Evolutionary conservation across 2,888 invertebrate genomes (phyloP), one percentile per base, ranked within the genome.

Genomic region (Scaptomyza cyrtandrae): DNA sequence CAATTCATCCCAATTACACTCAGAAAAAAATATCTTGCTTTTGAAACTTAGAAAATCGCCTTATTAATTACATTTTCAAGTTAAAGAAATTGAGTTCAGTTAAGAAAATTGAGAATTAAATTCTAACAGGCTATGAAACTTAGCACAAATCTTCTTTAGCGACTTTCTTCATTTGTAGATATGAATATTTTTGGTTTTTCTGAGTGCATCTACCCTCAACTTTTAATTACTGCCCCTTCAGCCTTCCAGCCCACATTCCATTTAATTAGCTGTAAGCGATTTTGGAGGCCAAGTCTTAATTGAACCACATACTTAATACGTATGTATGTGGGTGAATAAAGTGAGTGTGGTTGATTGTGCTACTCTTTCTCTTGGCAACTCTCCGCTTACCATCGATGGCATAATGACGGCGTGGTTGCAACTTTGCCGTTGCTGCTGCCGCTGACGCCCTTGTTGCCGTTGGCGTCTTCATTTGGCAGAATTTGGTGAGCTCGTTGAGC

Each of bases 401-500:
- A 77, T 80, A 79, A 63, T 77, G 75, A 52, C 70, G 66, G 45
- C 53, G 50, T 29, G 48, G 44, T 31, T 53, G 58, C 63, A 50
- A 54, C 45, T 69, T 50, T 37, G 71, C 46, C 49, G 70, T 43
- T 39, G 75, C 27, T 39, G 59, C 14, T 31, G 49, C 31, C 24
- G 49, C 33, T 39, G 52, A 10, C 29, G 44, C 14, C n/a, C 64
- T 6, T n/a, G 68, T 31, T n/a, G 66, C 24, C 11, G 69, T 33
- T 6, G 80, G 16, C 31, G 62, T 45, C 56, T 78, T 88, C 53
- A 86, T 69, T 61, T 90, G 90, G 70, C 90, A 90, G 74, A 90
- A 86, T 67, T 85, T 89, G 75, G 80, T 81, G 67, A 91, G 84
- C 79, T 92, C 91, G 69, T 90, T 89, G 62, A 91, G 83, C 59